phyloP scores from a whole-genome alignment of 2,888 invertebrate species.

The Celastrina argiolus region DNA sequence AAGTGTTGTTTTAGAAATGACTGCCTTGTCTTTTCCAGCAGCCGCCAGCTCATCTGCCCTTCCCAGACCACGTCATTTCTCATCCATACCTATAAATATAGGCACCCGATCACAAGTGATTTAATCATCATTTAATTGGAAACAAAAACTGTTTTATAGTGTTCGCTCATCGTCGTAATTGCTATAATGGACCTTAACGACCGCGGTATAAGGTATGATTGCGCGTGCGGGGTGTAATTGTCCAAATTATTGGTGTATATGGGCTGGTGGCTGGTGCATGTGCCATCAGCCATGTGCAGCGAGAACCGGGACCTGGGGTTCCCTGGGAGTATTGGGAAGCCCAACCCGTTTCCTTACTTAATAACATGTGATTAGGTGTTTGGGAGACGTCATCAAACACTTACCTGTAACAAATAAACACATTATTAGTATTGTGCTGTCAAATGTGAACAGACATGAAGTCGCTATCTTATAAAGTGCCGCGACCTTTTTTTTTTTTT shows the following conservation, averaged over 20 bases:
- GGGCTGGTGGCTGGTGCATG: neutral
- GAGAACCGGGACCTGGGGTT: slow-evolving; percentile 18
- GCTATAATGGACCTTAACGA: neutral
- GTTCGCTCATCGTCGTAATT: neutral
- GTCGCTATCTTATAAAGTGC: too few relatives aligned
- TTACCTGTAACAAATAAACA: slow-evolving; percentile 24
- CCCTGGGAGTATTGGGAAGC: neutral
- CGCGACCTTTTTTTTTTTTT: too few relatives aligned
- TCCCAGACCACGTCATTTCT: neutral
- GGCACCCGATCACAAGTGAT: neutral
- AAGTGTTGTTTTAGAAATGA: neutral
- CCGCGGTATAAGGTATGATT: slow-evolving; percentile 9
- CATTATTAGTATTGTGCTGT: too few relatives aligned
- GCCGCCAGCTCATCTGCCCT: neutral
- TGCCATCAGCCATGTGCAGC: neutral
- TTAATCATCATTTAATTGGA: neutral
- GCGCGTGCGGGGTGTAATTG: slow-evolving; percentile 5
- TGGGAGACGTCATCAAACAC: neutral
- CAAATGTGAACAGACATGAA: too few relatives aligned
- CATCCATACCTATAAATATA: neutral
- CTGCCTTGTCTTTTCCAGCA: neutral
- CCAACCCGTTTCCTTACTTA: neutral
- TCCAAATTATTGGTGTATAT: slow-evolving; percentile 18
- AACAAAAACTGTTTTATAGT: neutral
- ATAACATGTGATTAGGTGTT: neutral